Evolutionary conservation across 2,888 invertebrate genomes (phyloP).

Genomic region (Brachypalpus laphriformis): DNA sequence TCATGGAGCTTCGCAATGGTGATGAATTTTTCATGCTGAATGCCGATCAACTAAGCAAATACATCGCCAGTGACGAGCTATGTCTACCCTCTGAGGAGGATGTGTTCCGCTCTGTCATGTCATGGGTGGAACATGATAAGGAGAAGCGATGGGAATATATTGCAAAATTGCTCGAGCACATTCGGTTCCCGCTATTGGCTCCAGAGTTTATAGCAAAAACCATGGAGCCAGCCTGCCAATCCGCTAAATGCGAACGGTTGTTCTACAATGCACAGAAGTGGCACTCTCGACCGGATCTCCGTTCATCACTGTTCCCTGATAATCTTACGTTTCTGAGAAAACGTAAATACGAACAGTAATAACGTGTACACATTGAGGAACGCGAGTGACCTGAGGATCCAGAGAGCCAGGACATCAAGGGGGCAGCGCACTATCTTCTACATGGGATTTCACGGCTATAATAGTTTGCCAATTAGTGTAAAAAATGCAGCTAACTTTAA

Average conservation of each 20-base stretch:
- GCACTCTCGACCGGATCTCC: not conserved
- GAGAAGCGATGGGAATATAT: not conserved
- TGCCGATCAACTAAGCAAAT: not conserved
- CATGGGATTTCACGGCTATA: no score
- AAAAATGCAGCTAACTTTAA: no score
- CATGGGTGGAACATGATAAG: conserved; percentile 6
- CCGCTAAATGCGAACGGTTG: not conserved
- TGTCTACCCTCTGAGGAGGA: not conserved
- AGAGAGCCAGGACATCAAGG: no score
- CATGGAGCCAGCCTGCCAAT: not conserved
- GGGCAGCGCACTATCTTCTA: no score
- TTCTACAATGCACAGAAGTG: not conserved
- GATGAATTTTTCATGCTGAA: not conserved
- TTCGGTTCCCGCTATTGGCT: not conserved
- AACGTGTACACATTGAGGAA: no score
- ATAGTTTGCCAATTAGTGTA: no score
- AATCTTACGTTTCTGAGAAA: no score
- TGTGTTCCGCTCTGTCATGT: not conserved
- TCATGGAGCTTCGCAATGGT: not conserved
- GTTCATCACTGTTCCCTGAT: not conserved
- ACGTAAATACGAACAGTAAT: no score
- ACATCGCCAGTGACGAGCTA: not conserved
- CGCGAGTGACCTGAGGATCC: no score
- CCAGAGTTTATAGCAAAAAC: not conserved
- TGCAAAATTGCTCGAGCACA: not conserved